Conservation (phyloP, 1,140 invertebrate species). For the Orius insidiosus region DNA sequence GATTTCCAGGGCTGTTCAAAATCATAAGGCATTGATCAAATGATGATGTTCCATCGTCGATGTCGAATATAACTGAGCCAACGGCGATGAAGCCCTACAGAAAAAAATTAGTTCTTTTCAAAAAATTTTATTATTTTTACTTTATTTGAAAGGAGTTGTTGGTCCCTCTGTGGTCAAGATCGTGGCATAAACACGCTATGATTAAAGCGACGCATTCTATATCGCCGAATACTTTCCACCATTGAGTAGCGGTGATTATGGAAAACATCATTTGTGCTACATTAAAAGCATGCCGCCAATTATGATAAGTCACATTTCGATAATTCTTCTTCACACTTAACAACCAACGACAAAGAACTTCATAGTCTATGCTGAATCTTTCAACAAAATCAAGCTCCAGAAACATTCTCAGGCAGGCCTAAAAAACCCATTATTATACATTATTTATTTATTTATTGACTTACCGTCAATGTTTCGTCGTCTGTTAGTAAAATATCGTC, state of each 20-base stretch:
- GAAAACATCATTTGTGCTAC: constrained; percentile 47
- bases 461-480: constrained; percentile 62
- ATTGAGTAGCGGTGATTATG: constrained; percentile 59
- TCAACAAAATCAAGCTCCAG: constrained; percentile 36
- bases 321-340: constrained; percentile 51
- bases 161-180: constrained; percentile 88
- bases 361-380: constrained; percentile 35
- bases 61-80: constrained; percentile 86
- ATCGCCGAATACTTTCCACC: constrained; percentile 82
- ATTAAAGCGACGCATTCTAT: constrained; percentile 84
- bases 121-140: constrained; percentile 35
- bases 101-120: constrained; percentile 11
- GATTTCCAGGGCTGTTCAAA: constrained; percentile 73
- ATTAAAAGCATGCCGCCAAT: constrained; percentile 51
- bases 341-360: constrained; percentile 36
- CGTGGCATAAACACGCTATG: constrained; percentile 91
- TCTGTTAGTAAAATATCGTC: constrained; percentile 73
- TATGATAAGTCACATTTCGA: constrained; percentile 47
- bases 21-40: constrained; percentile 97
- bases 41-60: constrained; percentile 96
- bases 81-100: constrained; percentile 67
- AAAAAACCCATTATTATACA: constrained; percentile 14
- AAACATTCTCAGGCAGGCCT: constrained; percentile 62
- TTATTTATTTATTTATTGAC: constrained; percentile 12
- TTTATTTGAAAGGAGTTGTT: constrained; percentile 97